These are phyloP conservation scores for Adelosebastes latens DNA, from an alignment of 2,797 vertebrate species.

Conservation along the genomic window DNA sequence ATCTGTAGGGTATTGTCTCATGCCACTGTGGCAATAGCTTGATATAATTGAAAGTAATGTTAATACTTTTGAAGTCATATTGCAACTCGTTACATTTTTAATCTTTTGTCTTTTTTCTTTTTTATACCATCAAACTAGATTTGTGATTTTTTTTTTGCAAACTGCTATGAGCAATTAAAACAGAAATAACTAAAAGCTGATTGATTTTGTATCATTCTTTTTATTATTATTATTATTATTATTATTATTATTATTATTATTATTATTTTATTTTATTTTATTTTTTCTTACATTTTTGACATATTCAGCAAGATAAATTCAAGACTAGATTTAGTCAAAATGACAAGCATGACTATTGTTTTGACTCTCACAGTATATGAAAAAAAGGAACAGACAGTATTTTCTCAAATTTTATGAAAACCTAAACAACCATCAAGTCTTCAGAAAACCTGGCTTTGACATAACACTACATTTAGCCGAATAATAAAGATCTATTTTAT, in stretches of 20 bases:
- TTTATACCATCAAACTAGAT: neutral
- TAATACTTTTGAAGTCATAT: neutral
- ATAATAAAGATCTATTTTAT: neutral
- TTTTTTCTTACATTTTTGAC: neutral
- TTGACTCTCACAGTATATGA: neutral
- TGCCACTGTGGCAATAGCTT: neutral
- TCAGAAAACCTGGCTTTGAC: neutral
- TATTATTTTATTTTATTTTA: neutral
- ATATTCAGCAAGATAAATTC: neutral
- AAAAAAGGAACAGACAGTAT: fast-evolving
- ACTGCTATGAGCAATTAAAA: neutral
- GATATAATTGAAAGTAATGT: neutral
- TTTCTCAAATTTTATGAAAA: neutral
- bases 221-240: no score
- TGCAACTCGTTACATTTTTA: neutral
- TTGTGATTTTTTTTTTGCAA: neutral
- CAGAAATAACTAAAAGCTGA: neutral
- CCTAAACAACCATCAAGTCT: neutral
- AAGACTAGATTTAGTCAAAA: neutral
- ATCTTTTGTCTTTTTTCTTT: neutral
- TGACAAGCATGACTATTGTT: neutral
- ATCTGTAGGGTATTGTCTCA: neutral
- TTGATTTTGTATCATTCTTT: fast-evolving
- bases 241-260: no score
- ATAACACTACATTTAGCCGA: neutral